Percentiles rank a stretch among this genome's conserved stretches.
Conservation (phyloP, 2,797 vertebrate species). For the Rousettus madagascariensis region DNA sequence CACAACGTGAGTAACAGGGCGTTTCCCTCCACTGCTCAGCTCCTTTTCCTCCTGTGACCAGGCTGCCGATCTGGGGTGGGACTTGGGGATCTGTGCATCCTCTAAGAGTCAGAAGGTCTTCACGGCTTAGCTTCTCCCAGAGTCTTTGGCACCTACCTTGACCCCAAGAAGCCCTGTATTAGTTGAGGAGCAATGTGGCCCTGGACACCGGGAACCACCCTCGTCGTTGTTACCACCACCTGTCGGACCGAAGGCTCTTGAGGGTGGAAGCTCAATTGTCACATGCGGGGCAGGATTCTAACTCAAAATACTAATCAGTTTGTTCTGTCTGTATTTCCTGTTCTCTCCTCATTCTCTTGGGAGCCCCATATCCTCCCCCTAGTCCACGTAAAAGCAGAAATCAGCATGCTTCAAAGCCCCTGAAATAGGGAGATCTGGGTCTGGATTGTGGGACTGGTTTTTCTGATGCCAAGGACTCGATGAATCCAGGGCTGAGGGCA, state of each 20-base stretch:
- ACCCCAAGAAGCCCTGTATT: neutral
- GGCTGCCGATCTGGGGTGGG: neutral
- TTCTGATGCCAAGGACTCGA: neutral
- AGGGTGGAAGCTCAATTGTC: neutral
- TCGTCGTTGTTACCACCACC: accelerated
- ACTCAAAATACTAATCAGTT: neutral
- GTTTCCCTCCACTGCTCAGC: neutral
- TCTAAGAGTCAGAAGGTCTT: neutral
- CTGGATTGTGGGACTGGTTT: neutral
- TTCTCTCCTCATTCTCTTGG: neutral
- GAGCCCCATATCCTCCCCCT: neutral
- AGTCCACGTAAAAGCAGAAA: neutral
- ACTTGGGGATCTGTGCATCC: neutral
- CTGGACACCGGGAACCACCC: accelerated
- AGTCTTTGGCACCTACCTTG: neutral
- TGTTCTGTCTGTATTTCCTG: neutral
- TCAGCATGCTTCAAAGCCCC: neutral
- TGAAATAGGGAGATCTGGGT: neutral
- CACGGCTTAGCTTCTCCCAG: neutral
- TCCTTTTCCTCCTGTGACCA: neutral
- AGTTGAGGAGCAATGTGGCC: too few relatives aligned
- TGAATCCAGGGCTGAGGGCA: neutral
- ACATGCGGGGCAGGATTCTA: neutral
- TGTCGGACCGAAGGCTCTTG: neutral
- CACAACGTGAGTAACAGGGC: neutral